Evolutionary conservation across 2,888 invertebrate species (phyloP).

Genomic region (Acleris emargana): DNA sequence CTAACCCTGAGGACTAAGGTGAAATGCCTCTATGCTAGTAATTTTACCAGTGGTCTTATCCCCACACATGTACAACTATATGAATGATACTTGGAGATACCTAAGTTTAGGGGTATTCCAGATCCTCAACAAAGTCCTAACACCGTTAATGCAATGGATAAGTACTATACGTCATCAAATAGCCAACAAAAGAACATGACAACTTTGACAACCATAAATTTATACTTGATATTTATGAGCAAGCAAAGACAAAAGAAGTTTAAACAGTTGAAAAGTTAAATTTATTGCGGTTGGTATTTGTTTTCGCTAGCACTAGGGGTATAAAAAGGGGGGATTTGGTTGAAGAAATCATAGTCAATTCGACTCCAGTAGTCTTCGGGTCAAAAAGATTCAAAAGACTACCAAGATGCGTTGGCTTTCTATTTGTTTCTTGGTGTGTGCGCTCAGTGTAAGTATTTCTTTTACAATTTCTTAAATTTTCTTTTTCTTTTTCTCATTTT

Average conservation of each 20-base stretch:
- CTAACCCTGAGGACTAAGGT: too few relatives aligned
- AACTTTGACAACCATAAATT: background rate
- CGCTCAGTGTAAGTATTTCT: conserved; percentile 31
- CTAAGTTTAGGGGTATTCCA: too few relatives aligned
- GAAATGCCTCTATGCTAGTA: too few relatives aligned
- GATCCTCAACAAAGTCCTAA: too few relatives aligned
- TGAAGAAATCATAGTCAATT: conserved; percentile 19
- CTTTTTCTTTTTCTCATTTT: too few relatives aligned
- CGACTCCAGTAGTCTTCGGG: conserved; percentile 28
- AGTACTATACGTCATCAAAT: background rate
- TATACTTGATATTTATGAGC: conserved; percentile 10
- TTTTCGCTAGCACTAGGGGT: conserved; percentile 6
- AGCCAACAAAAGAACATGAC: background rate
- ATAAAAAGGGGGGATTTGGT: conserved; percentile 10
- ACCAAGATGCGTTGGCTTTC: conserved; percentile 27
- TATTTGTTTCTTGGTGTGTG: conserved; percentile 25
- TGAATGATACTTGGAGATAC: too few relatives aligned
- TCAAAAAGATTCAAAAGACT: conserved; percentile 29
- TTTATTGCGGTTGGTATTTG: conserved; percentile 24
- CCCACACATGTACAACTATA: too few relatives aligned
- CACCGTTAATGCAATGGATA: too few relatives aligned
- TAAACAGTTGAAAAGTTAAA: conserved; percentile 23
- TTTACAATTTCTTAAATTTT: background rate
- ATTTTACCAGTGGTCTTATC: too few relatives aligned
- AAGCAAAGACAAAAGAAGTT: conserved; percentile 22